These are phyloP conservation scores for Limanda limanda DNA, from an alignment of 2,113 vertebrate species.

Conservation along the genomic window DNA sequence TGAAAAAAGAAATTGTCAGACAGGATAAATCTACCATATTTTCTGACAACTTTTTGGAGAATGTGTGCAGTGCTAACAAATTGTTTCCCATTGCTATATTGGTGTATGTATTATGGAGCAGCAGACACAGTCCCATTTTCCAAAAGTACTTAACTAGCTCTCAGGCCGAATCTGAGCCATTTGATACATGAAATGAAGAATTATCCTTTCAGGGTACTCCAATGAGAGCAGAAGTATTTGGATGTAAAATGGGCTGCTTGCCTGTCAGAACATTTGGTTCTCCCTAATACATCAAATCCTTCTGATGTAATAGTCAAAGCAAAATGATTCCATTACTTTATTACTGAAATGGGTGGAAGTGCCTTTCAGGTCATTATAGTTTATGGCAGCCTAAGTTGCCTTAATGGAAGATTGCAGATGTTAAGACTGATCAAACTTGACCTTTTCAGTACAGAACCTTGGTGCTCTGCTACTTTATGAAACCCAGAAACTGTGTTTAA, in stretches of 20 bases:
- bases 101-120: slow-evolving; percentile 4
- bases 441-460: slow-evolving; percentile 19
- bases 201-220: slow-evolving; percentile 31
- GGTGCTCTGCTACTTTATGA: background rate
- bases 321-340: slow-evolving; percentile 41
- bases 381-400: background rate
- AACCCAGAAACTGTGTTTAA: background rate
- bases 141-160: slow-evolving; percentile 2
- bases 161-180: slow-evolving; percentile 16
- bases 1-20: too few relatives aligned
- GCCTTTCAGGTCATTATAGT: slow-evolving; percentile 32
- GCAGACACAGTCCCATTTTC: slow-evolving; percentile 16
- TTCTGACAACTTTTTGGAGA: too few relatives aligned
- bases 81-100: background rate
- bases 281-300: slow-evolving; percentile 17
- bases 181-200: slow-evolving; percentile 29
- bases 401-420: slow-evolving; percentile 37
- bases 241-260: slow-evolving; percentile 5
- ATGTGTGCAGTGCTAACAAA: background rate
- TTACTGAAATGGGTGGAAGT: slow-evolving; percentile 16
- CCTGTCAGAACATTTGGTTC: slow-evolving; percentile 7
- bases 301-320: slow-evolving; percentile 34
- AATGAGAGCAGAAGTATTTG: slow-evolving; percentile 25
- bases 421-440: slow-evolving; percentile 30
- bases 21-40: too few relatives aligned